These are phyloP conservation scores for Lycophotia porphyrea DNA, from an alignment of 2,888 invertebrate genomes.

Conservation along the genomic window DNA sequence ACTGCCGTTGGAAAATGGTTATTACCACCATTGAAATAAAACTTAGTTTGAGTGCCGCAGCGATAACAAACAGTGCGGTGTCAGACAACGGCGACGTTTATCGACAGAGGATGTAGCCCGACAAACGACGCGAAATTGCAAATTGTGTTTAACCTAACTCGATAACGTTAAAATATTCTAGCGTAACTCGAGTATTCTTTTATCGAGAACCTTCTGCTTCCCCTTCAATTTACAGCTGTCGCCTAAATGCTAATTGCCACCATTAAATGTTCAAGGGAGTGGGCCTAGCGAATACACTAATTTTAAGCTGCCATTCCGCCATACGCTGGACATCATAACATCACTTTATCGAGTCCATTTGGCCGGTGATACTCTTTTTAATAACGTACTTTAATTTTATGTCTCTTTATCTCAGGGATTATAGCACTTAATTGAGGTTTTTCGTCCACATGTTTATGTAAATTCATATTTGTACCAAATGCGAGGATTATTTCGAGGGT, in stretches of 20 bases:
- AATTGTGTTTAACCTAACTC: constrained; percentile 82
- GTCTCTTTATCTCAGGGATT: constrained; percentile 83
- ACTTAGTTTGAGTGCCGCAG: constrained; percentile 56
- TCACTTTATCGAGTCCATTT: constrained; percentile 86
- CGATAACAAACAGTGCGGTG: constrained; percentile 65
- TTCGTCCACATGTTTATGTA: constrained; percentile 76
- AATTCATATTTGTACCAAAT: constrained; percentile 64
- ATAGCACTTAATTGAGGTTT: constrained; percentile 83
- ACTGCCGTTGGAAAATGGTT: constrained; percentile 63
- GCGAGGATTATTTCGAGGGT: constrained; percentile 49
- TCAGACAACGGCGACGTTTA: constrained; percentile 73
- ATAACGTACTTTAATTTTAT: constrained; percentile 88
- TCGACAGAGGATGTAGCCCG: constrained; percentile 81
- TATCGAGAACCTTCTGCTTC: constrained; percentile 42
- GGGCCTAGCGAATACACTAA: constrained; percentile 76
- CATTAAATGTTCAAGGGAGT: constrained; percentile 68
- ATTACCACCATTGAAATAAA: constrained; percentile 66
- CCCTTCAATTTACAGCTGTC: constrained; percentile 65
- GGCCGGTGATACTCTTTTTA: constrained; percentile 86
- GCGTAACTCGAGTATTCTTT: constrained; percentile 49
- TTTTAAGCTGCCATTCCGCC: constrained; percentile 81
- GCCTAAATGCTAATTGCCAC: constrained; percentile 67
- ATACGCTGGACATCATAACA: constrained; percentile 83
- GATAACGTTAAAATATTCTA: constrained; percentile 76
- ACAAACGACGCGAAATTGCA: constrained; percentile 80